Base-by-base conservation (phyloP, 2,888 invertebrate genomes). In the Machimus rusticus region DNA sequence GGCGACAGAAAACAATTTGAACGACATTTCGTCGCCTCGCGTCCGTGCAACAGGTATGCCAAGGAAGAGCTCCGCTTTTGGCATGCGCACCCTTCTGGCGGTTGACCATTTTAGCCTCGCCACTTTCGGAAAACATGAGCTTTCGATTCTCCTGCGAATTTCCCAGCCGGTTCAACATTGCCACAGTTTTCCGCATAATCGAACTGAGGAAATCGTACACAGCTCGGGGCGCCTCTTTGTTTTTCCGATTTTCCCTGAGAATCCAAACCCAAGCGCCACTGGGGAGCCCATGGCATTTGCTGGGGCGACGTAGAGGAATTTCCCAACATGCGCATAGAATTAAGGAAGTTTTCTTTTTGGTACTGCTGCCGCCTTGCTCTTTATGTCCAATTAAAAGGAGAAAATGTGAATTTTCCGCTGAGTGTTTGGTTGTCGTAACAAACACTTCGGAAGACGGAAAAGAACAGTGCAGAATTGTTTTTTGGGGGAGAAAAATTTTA, bases 271-370 rank as follows among this genome's bases (percentile, higher is more conserved):
- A 34, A 28, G 23, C 55, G 55, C 66, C 66, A 66, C 66, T 66
- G 66, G 8, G 12, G 66, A 28, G 28, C 23, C 66, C 66, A 28
- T 23, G 23, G 23, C 66, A 19, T 14, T 66, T 66, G 66, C 66
- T 28, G 66, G 66, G 66, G 66, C 14, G 55, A 76, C 6, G 43
- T 76, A 23, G 28, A 86, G 31, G 34, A 77, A 57, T 85, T 85
- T 85, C 51, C 85, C 74, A 46, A 74, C 85, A 77, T 77, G 86
- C 86, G 86, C 86, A 74, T 51, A 34, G 23, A 55, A 86, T 76
- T 76, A 37, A 37, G 76, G 76, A 76, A 76, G 39, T 37, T 76
- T 34, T 66, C 23, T 66, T 66, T 66, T 66, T 66, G 66, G 23
- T 57, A 19, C 28, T 66, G 66, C 28, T 28, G 66, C 66, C 19